Base-by-base conservation (phyloP, 53 echinoderm and acorn worm species). In the Paracentrotus lividus region DNA sequence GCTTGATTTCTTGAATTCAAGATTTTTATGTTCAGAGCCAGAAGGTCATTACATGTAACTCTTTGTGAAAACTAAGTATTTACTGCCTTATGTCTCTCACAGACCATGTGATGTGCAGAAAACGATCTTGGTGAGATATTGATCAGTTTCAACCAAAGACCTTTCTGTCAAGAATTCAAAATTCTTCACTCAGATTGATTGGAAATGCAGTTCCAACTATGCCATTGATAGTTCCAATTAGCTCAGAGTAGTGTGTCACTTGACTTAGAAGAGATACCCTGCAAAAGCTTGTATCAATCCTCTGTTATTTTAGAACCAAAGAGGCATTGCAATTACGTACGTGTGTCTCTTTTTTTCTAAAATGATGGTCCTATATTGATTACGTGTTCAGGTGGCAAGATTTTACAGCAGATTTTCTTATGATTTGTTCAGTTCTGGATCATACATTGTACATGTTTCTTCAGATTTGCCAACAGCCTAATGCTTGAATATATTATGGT, bases 401-500 rank as follows among this genome's bases (percentile, higher is more conserved):
- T 36, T 40, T 38, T 3, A 16, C 15, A 36, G 72, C 40, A 32
- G 72, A 36, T 40, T 27, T 40, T 18, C 1, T 72, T 68, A 38
- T 38, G 0, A 16, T 40, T 4, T 36, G 61, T 61, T 4, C 40
- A 38, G 18, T 21, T 36, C 72, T 38, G 15, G 72, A 72, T 72
- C 72, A 72, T 38, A 38, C 36, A 72, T 32, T 55, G 12, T 15
- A 61, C 26, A 72, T 20, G 21, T 72, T 72, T 72, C 72, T 5
- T 72, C 72, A 38, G 18, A 72, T 72, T 72, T 72, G 72, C 72
- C 72, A 72, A 72, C 72, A 36, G 40, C 40, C 8, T 20, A 21
- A 72, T 72, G 32, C 72, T 36, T 72, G 38, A 36, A 72, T 38
- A 72, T 72, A 40, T 40, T 36, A 72, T 72, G 72, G 85, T 85